phyloP scores from a whole-genome alignment of 1,140 invertebrate species.

The Tribolium castaneum region DNA sequence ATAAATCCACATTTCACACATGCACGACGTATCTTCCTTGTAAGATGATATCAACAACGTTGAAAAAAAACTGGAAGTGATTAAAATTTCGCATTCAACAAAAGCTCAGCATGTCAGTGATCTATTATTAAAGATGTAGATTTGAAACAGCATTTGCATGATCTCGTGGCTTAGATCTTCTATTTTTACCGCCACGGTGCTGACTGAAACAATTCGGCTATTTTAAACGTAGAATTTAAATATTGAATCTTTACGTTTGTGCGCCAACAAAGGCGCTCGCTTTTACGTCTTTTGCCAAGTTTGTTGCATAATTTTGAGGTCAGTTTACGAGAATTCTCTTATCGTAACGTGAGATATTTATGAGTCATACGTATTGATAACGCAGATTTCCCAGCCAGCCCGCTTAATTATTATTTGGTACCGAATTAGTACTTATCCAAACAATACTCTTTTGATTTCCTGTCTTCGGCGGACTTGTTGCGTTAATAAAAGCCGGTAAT shows the following conservation, averaged over 20 bases:
- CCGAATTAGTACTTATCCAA: constrained; percentile 26
- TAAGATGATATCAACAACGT: constrained; percentile 6
- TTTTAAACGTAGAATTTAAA: not conserved
- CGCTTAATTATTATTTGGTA: constrained; percentile 6
- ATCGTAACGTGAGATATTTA: no score
- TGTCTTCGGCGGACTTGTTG: not conserved
- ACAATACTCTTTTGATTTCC: constrained; percentile 24
- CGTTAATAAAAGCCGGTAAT: not conserved
- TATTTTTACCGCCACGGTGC: not conserved
- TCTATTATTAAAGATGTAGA: not conserved
- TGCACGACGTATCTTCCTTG: not conserved
- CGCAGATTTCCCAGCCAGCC: not conserved
- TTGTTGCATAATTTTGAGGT: no score
- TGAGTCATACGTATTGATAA: no score
- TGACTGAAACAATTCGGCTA: constrained; percentile 13
- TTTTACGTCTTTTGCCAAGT: no score
- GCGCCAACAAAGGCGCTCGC: not conserved
- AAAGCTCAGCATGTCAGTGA: not conserved
- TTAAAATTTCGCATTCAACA: not conserved
- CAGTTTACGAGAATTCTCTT: no score
- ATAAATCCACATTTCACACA: constrained; percentile 1
- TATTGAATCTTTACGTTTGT: not conserved
- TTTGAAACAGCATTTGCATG: not conserved
- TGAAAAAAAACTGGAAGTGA: not conserved
- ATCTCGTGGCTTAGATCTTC: constrained; percentile 14